Evolutionary conservation across 2,797 vertebrate species (phyloP).

Genomic region (Dryobates pubescens): DNA sequence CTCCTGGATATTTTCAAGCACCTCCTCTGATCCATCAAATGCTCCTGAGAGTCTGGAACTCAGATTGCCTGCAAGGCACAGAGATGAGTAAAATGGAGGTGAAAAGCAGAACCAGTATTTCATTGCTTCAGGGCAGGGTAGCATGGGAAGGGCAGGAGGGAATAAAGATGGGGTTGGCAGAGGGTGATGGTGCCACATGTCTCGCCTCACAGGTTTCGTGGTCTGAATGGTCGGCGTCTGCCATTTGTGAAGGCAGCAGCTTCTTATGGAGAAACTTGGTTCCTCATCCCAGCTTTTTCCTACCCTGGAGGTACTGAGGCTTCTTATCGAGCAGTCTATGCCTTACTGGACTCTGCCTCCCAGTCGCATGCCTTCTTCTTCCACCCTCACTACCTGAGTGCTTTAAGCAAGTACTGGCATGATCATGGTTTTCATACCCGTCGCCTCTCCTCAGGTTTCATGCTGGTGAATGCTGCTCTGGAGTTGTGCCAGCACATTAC

Average conservation of each 20-base stretch:
- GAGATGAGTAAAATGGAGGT: background rate
- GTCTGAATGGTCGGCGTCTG: background rate
- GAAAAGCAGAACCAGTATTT: background rate
- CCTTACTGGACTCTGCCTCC: background rate
- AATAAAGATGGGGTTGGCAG: background rate
- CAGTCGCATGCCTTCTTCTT: background rate
- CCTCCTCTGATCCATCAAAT: background rate
- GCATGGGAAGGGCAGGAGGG: background rate
- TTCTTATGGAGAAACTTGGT: background rate
- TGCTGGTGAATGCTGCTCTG: background rate
- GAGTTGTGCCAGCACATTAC: background rate
- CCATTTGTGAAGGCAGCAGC: background rate
- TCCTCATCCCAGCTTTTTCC: constrained; percentile 18
- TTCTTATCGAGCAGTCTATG: background rate
- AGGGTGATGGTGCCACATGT: background rate
- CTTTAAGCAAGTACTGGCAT: background rate
- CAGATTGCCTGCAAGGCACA: background rate
- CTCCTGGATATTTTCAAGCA: background rate
- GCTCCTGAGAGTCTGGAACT: background rate
- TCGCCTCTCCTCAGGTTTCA: constrained; percentile 1
- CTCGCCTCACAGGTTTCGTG: background rate
- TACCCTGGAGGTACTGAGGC: background rate
- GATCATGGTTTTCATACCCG: background rate
- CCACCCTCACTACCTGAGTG: background rate
- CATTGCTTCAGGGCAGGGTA: background rate